phyloP scores from a whole-genome alignment of 2,797 vertebrate species.

The Sebastiscus albofasciatus region DNA sequence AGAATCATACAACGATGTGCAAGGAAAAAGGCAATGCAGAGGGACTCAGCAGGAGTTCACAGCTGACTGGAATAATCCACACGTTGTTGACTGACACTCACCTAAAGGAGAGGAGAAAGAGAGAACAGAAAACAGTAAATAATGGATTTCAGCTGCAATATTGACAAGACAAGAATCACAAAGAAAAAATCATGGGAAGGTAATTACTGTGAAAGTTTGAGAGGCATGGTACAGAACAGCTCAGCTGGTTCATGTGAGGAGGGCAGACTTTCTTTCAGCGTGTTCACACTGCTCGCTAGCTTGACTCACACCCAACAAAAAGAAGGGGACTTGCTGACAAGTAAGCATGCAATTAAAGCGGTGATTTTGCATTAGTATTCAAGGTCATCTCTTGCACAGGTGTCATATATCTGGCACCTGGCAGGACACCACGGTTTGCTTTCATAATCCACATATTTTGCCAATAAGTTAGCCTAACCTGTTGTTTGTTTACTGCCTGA shows the following conservation, averaged over 20 bases:
- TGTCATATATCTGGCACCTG: not conserved
- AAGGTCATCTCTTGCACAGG: not conserved
- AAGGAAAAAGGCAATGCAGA: constrained; percentile 42
- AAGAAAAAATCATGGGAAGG: constrained; percentile 55
- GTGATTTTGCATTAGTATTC: constrained; percentile 10
- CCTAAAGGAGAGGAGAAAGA: constrained; percentile 70
- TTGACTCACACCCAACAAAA: not conserved
- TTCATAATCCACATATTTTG: not conserved
- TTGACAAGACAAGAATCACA: constrained; percentile 65
- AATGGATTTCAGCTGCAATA: constrained; percentile 62
- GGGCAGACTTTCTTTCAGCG: not conserved
- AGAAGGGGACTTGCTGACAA: constrained; percentile 34
- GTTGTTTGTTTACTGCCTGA: not conserved
- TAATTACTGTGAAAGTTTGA: constrained; percentile 67
- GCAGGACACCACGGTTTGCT: not conserved
- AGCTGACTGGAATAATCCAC: constrained; percentile 70
- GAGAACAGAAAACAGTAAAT: constrained; percentile 51
- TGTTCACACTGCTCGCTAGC: not conserved
- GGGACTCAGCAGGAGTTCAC: constrained; percentile 48
- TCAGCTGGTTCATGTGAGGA: constrained; percentile 20
- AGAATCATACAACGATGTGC: constrained; percentile 53
- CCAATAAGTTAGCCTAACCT: not conserved
- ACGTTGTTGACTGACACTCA: constrained; percentile 81
- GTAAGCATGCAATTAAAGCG: constrained; percentile 33
- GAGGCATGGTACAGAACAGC: constrained; percentile 21